Evolutionary conservation across 2,797 vertebrate genomes (phyloP).

Genomic region (Crocidura indochinensis): DNA sequence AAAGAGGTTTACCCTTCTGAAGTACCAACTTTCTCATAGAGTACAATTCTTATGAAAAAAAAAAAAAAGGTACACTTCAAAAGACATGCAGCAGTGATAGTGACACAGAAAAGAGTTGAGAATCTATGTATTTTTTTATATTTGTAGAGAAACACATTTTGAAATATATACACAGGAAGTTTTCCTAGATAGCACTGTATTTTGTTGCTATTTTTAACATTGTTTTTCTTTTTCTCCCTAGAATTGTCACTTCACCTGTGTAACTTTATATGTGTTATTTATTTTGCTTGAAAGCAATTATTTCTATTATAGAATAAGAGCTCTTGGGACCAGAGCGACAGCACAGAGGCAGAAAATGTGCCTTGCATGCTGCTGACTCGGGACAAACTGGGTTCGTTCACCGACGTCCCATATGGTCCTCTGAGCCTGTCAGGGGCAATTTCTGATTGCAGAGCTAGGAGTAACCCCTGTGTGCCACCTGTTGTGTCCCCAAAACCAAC

Average conservation of each 20-base stretch:
- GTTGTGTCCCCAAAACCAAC: too few relatives aligned
- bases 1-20: not conserved
- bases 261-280: not conserved
- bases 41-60: not conserved
- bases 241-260: not conserved
- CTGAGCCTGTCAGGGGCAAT: too few relatives aligned
- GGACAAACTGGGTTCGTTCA: too few relatives aligned
- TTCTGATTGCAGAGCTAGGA: too few relatives aligned
- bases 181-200: not conserved
- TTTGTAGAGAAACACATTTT: not conserved
- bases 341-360: too few relatives aligned
- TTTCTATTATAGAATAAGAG: not conserved
- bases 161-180: not conserved
- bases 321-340: too few relatives aligned
- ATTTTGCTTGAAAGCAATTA: not conserved
- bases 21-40: conserved; percentile 26
- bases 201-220: not conserved
- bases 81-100: not conserved
- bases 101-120: not conserved
- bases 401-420: too few relatives aligned
- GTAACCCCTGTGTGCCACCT: too few relatives aligned
- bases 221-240: conserved; percentile 16
- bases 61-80: not conserved
- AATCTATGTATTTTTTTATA: not conserved
- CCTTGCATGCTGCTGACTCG: too few relatives aligned